Evolutionary conservation across 2,113 vertebrate genomes (phyloP).

Genomic region (Uropsilus gracilis): DNA sequence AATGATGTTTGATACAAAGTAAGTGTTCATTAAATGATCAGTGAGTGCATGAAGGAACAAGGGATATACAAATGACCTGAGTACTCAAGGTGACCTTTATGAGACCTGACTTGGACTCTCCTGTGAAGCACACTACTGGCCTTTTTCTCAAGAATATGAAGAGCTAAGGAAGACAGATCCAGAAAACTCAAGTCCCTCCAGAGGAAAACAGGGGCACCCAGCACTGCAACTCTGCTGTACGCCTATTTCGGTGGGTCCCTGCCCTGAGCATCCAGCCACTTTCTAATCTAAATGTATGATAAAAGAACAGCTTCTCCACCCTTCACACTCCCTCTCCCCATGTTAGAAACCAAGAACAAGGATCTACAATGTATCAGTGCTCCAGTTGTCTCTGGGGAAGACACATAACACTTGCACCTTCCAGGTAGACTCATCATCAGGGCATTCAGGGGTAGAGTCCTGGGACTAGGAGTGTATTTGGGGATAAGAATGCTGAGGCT

Average conservation of each 20-base stretch:
- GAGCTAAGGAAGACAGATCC: not conserved
- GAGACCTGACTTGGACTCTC: not conserved
- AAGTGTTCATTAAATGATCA: not conserved
- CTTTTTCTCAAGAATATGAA: not conserved
- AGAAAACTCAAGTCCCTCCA: not conserved
- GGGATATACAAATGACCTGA: not conserved
- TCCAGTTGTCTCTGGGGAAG: not conserved
- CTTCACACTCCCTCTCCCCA: constrained; percentile 39
- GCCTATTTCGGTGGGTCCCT: not conserved
- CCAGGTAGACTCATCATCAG: not conserved
- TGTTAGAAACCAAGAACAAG: not conserved
- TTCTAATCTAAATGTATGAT: constrained; percentile 50
- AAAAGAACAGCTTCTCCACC: constrained; percentile 16
- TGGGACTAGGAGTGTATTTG: not conserved
- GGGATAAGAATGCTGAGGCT: not conserved
- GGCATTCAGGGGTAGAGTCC: not conserved
- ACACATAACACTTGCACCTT: not conserved
- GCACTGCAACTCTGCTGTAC: not conserved
- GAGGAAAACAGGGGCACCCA: not conserved
- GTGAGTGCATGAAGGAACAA: not conserved
- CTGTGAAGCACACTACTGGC: not conserved
- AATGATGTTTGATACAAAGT: not conserved
- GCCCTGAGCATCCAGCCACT: not conserved
- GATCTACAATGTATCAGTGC: not conserved
- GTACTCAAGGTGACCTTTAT: not conserved